Evolutionary conservation across 2,113 vertebrate species (phyloP).

Genomic region (Oreotrochilus melanogaster): DNA sequence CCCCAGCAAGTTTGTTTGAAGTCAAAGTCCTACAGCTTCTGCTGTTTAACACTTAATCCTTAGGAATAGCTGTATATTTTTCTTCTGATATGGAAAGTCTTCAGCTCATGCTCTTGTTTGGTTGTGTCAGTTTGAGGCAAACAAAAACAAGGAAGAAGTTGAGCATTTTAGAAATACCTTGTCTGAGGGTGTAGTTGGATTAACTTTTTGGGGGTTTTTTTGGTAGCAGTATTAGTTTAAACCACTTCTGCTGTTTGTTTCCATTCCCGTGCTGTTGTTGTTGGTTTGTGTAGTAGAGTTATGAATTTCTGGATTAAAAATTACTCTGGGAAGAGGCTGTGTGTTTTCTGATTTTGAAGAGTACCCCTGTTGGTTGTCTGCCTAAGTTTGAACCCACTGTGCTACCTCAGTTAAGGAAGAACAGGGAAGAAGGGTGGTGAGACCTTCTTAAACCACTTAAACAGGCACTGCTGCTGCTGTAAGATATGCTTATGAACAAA

Average conservation of each 20-base stretch:
- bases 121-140: background rate
- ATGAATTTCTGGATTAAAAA: background rate
- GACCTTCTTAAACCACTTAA: background rate
- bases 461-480: background rate
- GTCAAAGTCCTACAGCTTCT: background rate
- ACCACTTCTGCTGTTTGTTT: background rate
- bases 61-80: background rate
- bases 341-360: background rate
- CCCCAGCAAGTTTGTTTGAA: background rate
- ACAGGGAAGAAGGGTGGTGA: background rate
- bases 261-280: background rate
- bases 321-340: background rate
- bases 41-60: background rate
- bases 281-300: background rate
- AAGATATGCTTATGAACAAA: background rate
- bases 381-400: background rate
- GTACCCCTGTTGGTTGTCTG: background rate
- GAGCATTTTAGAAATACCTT: background rate
- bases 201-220: background rate
- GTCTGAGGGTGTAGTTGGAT: conserved; percentile 1
- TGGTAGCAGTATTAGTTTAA: background rate
- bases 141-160: background rate
- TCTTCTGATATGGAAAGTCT: background rate
- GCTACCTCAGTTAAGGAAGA: background rate
- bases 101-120: background rate